phyloP scores from a whole-genome alignment of 2,797 vertebrate genomes.

The Propithecus perrieri region DNA sequence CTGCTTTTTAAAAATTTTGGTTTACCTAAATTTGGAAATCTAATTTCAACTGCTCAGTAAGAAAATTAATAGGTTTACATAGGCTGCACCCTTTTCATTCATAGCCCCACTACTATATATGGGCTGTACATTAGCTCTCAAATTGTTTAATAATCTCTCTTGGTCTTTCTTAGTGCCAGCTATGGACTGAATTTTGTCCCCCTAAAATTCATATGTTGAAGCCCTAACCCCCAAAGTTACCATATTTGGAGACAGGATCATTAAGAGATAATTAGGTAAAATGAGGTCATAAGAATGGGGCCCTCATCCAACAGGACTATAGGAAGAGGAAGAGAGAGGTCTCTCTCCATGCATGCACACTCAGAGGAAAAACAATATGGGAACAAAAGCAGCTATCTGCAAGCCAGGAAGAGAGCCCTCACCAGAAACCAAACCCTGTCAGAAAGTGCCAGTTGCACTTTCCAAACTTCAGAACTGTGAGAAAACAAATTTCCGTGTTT shows the following conservation, averaged over 20 bases:
- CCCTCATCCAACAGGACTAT: not conserved
- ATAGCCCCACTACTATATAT: not conserved
- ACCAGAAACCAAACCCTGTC: not conserved
- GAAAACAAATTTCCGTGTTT: slow-evolving; percentile 3
- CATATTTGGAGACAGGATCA: not conserved
- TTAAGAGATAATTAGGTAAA: not conserved
- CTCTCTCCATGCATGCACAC: not conserved
- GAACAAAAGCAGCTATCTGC: not conserved
- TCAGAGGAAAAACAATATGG: not conserved
- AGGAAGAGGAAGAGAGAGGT: not conserved
- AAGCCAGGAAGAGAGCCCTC: not conserved
- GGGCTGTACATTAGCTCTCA: not conserved
- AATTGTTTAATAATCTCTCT: not conserved
- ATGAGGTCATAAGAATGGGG: not conserved
- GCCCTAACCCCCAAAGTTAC: not conserved
- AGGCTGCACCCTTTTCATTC: not conserved
- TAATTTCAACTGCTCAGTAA: slow-evolving; percentile 11
- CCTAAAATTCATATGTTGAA: not conserved
- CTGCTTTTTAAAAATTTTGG: not conserved
- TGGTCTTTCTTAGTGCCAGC: not conserved
- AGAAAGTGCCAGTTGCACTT: not conserved
- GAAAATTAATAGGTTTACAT: not conserved
- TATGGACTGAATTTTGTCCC: not conserved
- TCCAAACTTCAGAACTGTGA: not conserved
- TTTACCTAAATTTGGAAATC: not conserved